These are phyloP conservation scores for Epinephelus moara DNA, from an alignment of 2,113 vertebrate species.

Conservation along the genomic window DNA sequence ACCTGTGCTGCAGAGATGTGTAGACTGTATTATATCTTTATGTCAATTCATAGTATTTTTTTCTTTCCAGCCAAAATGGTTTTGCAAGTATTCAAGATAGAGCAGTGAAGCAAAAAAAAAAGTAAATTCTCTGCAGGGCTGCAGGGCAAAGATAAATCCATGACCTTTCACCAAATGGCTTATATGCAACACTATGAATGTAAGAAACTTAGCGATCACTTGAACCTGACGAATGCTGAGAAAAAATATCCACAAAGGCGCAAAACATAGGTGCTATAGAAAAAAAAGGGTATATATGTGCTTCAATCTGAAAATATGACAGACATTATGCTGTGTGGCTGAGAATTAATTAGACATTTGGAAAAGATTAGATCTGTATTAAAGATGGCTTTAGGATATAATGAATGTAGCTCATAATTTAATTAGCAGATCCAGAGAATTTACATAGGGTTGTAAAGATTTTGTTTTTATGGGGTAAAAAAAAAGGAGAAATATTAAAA, in stretches of 20 bases:
- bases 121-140: slow-evolving; percentile 32
- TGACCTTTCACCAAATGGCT: slow-evolving; percentile 66
- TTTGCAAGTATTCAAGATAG: slow-evolving; percentile 40
- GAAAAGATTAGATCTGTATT: slow-evolving; percentile 32
- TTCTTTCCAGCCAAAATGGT: neutral
- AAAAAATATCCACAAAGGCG: slow-evolving; percentile 3
- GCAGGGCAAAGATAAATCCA: slow-evolving; percentile 58
- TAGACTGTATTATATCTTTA: slow-evolving; percentile 1
- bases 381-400: slow-evolving; percentile 12
- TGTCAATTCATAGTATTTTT: slow-evolving; percentile 2
- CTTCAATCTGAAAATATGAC: slow-evolving; percentile 17
- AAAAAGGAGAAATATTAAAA: neutral
- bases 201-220: slow-evolving; percentile 30
- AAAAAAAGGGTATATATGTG: neutral
- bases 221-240: slow-evolving; percentile 25
- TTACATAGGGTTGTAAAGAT: neutral
- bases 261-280: neutral
- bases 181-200: slow-evolving; percentile 44
- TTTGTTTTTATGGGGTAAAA: neutral
- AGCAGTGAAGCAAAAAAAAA: slow-evolving; percentile 49
- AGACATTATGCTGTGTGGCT: slow-evolving; percentile 13
- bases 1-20: slow-evolving; percentile 5
- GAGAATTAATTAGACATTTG: slow-evolving; percentile 30
- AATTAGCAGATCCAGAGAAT: neutral
- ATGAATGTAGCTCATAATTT: slow-evolving; percentile 2